A percentile compares a stretch with the other conserved stretches of the same genome.
phyloP scores from a whole-genome alignment of 1,140 invertebrate species.

The Lepidotrigona ventralis region DNA sequence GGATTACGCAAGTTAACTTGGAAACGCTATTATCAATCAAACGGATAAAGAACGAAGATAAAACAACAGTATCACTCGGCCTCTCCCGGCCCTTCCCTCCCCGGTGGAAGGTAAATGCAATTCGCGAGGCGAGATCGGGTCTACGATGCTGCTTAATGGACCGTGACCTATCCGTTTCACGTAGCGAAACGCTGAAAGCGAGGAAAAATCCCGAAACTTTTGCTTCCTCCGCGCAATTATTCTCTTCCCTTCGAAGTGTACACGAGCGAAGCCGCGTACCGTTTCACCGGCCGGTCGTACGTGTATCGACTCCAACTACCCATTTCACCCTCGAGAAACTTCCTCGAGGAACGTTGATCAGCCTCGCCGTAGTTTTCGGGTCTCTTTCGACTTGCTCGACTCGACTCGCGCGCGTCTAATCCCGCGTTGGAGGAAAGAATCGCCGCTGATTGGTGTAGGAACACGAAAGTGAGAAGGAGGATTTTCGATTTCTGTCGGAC shows the following conservation, averaged over 20 bases:
- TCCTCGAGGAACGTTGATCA: conserved; percentile 17
- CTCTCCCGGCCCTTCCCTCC: background rate
- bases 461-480: conserved; percentile 12
- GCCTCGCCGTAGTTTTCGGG: background rate
- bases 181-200: conserved; percentile 32
- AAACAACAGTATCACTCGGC: background rate
- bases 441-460: conserved; percentile 18
- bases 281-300: conserved; percentile 18
- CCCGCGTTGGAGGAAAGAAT: background rate
- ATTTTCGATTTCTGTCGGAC: background rate
- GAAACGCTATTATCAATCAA: background rate
- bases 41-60: background rate
- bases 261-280: conserved; percentile 23
- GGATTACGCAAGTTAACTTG: background rate
- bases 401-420: background rate
- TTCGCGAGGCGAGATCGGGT: conserved; percentile 35
- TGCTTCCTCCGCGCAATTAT: conserved; percentile 43
- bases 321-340: conserved; percentile 48
- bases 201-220: conserved; percentile 56
- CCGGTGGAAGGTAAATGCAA: conserved; percentile 2
- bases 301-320: conserved; percentile 39
- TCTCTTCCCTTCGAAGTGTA: conserved; percentile 28
- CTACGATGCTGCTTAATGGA: conserved; percentile 45
- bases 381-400: background rate
- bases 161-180: conserved; percentile 53